Base-by-base conservation (phyloP, 2,113 vertebrate genomes). In the Xenopus laevis region DNA sequence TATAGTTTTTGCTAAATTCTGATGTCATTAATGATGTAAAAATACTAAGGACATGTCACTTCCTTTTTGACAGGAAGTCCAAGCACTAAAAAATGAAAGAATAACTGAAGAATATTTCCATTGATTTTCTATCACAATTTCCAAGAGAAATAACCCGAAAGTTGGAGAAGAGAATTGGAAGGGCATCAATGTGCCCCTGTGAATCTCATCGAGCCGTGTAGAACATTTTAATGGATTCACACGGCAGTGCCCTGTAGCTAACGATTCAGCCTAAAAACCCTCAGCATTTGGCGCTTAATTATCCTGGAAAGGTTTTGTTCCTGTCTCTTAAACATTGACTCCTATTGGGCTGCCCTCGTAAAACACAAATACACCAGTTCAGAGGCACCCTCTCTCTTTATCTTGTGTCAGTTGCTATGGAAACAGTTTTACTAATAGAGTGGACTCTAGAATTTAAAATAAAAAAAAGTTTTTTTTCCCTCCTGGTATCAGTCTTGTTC, bases 391-490 rank as follows among this genome's bases (percentile, higher is more conserved):
- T 78, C 40, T 52, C 70, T 33, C 30, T 33, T 33, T 83, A 79
- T 85, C 83, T 83, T 85, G 83, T 80, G 62, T 71, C 81, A 6
- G 83, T 91, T 87, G 81, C 85, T 77, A 87, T 89, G 81, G 82
- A 83, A 88, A 88, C 85, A 61, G 83, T 80, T 82, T 81, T 78
- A 82, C 86, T 83, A 84, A 0, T 79, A 80, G 83, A 84, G 84
- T 78, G 72, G 86, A 62, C 82, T 86, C 82, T 86, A 81, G 13
- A 80, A 82, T 87, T 86, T 84, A 85, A 84, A 87, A 88, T 86
- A 87, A 87, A 90, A 87, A 83, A 62, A 33, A 68, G 33, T 52
- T 84, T 80, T 81, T 79, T 71, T 78, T 67, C 57, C 61, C 80
- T 13, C 60, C 18, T 45, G 45, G 30, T 69, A 76, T 69, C 23